These are phyloP conservation scores for Drosophila navojoa DNA, from an alignment of 1,140 invertebrate genomes.

Conservation along the genomic window DNA sequence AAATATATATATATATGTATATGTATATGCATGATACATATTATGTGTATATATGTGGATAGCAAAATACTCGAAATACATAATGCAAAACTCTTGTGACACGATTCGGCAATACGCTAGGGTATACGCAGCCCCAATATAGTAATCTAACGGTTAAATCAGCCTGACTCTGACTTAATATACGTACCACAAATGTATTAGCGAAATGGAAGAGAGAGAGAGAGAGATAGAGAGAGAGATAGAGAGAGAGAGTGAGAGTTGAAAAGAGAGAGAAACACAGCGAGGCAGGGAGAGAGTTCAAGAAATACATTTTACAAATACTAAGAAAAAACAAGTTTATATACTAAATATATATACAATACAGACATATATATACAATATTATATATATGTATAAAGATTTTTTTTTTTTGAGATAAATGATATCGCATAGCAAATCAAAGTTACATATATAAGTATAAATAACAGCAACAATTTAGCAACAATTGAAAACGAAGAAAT, in stretches of 20 bases:
- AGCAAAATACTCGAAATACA: not conserved
- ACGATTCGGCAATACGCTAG: slow-evolving; percentile 2
- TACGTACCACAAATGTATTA: slow-evolving; percentile 44
- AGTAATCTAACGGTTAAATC: slow-evolving; percentile 16
- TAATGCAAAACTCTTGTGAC: not conserved
- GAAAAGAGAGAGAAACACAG: not conserved
- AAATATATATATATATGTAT: slow-evolving; percentile 6
- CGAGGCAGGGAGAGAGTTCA: slow-evolving; percentile 13
- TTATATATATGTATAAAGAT: slow-evolving; percentile 18
- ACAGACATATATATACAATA: slow-evolving; percentile 29
- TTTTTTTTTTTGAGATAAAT: slow-evolving; percentile 56
- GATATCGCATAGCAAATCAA: slow-evolving; percentile 72
- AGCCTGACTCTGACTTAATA: slow-evolving; percentile 45
- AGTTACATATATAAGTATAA: slow-evolving; percentile 48
- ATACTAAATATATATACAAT: slow-evolving; percentile 16
- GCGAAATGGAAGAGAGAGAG: not conserved
- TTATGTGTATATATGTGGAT: slow-evolving; percentile 4
- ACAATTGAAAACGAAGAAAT: slow-evolving; percentile 25
- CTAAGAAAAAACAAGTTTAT: slow-evolving; percentile 41
- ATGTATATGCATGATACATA: slow-evolving; percentile 1
- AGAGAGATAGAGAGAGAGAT: not conserved
- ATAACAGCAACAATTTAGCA: slow-evolving; percentile 23
- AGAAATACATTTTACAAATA: slow-evolving; percentile 52
- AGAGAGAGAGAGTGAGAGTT: not conserved
- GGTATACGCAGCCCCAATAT: not conserved